Conservation (phyloP, 2,888 invertebrate genomes). For the Tetrapedia diversipes region DNA sequence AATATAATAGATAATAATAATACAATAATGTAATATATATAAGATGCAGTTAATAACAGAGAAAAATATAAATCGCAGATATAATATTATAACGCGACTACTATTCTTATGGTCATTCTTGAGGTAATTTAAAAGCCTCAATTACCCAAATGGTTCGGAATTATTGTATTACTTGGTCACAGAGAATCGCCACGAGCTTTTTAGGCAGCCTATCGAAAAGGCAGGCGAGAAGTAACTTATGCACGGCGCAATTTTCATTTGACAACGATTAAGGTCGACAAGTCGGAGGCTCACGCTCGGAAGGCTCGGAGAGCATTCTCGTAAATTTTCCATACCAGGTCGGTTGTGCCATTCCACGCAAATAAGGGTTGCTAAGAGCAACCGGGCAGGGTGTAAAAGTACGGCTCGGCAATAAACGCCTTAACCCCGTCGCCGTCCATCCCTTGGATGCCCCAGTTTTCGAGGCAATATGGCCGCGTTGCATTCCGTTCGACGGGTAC, state of each 20-base stretch:
- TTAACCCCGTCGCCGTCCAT: constrained; percentile 3
- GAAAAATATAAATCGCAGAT: no score
- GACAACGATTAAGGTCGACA: constrained; percentile 37
- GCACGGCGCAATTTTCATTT: constrained; percentile 26
- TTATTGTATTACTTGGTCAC: no score
- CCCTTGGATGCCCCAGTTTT: background rate
- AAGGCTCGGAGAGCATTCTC: constrained; percentile 6
- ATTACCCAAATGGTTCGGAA: no score
- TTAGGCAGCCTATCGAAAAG: background rate
- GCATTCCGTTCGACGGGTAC: background rate
- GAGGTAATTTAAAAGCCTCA: no score
- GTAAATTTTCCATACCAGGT: constrained; percentile 30
- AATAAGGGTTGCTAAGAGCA: constrained; percentile 38
- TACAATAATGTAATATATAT: no score
- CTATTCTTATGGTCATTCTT: no score
- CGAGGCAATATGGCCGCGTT: constrained; percentile 1
- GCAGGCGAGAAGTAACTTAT: background rate
- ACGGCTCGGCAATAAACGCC: constrained; percentile 40
- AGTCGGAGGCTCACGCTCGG: constrained; percentile 2
- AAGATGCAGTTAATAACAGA: no score
- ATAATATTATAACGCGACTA: no score
- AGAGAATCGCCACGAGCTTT: no score
- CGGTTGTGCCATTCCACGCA: constrained; percentile 14
- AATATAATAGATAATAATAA: no score
- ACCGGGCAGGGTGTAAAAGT: constrained; percentile 40